Conservation (phyloP, 2,113 vertebrate species). For the Petroica traversi region DNA sequence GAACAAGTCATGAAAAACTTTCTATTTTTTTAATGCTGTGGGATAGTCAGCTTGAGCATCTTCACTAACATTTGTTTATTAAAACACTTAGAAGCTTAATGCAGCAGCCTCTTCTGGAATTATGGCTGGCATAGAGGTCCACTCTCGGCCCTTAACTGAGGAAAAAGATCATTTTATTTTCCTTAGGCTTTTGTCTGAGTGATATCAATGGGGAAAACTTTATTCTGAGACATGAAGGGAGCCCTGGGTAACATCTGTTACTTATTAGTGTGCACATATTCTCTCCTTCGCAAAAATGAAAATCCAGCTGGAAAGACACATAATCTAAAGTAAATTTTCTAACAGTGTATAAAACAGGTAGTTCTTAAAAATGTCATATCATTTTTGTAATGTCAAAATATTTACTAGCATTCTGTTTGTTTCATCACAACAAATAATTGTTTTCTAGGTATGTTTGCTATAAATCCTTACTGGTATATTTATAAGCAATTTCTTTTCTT, state of each 20-base stretch:
- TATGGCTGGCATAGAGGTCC: not conserved
- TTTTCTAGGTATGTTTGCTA: not conserved
- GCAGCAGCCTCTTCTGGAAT: not conserved
- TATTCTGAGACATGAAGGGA: not conserved
- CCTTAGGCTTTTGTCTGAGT: not conserved
- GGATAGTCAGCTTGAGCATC: not conserved
- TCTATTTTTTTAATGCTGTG: not conserved
- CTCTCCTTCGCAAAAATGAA: not conserved
- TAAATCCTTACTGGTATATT: not conserved
- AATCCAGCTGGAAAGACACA: not conserved
- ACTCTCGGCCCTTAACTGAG: not conserved
- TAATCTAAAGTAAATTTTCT: not conserved
- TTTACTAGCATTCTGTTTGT: not conserved
- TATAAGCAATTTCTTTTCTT: not conserved
- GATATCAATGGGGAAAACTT: not conserved
- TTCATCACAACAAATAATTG: not conserved
- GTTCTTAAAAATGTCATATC: not conserved
- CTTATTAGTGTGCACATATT: not conserved
- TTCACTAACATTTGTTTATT: not conserved
- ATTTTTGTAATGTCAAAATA: constrained; percentile 1
- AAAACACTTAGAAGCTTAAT: not conserved
- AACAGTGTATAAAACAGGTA: not conserved
- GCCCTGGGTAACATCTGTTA: not conserved
- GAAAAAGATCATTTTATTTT: not conserved
- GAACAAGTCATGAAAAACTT: not conserved